These are phyloP conservation scores for Drosophila arawakana DNA, from an alignment of 1,140 invertebrate genomes.

Conservation along the genomic window DNA sequence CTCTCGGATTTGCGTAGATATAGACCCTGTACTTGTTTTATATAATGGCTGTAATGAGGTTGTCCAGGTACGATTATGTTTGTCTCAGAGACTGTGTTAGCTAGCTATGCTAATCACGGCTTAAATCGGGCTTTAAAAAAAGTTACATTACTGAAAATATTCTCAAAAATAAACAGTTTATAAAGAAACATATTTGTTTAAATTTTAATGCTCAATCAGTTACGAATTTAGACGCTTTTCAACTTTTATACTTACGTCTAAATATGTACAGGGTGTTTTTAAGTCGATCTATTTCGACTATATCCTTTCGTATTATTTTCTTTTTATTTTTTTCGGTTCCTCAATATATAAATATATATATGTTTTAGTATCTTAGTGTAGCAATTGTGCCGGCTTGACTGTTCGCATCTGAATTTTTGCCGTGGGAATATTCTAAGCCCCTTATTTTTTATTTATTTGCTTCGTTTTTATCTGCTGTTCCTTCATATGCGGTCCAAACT, in stretches of 20 bases:
- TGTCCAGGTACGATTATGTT: no score
- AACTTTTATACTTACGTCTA: no score
- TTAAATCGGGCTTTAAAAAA: no score
- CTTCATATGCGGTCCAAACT: slow-evolving; percentile 12
- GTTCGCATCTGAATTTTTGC: slow-evolving; percentile 39
- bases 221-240: no score
- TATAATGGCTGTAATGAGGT: no score
- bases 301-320: slow-evolving; percentile 8
- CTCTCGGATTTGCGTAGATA: slow-evolving; percentile 29
- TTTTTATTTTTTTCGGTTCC: slow-evolving; percentile 23
- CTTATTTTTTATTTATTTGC: slow-evolving; percentile 30
- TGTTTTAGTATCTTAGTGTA: slow-evolving; percentile 54
- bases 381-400: slow-evolving; percentile 43
- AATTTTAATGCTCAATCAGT: no score
- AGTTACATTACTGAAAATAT: no score
- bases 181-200: no score
- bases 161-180: no score
- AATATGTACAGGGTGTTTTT: background rate
- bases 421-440: slow-evolving; percentile 75
- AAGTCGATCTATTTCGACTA: background rate
- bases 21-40: no score
- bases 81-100: no score
- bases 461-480: slow-evolving; percentile 35
- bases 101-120: no score
- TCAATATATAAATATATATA: slow-evolving; percentile 2